These are phyloP conservation scores for Drosophila simulans DNA, from an alignment of 1,140 invertebrate genomes.

Conservation along the genomic window DNA sequence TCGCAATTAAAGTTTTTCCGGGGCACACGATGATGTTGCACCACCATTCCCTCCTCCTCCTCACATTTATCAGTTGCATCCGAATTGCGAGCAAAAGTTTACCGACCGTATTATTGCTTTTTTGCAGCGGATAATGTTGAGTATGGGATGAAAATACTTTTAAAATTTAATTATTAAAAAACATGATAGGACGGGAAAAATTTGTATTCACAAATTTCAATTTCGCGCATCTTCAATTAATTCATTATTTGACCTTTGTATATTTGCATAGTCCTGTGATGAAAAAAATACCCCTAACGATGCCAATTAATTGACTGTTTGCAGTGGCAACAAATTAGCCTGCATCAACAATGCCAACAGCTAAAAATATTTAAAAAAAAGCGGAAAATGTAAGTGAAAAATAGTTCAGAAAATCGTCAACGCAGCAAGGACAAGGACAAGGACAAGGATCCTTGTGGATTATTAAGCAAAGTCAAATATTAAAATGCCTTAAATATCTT, in stretches of 20 bases:
- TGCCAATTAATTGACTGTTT: conserved; percentile 15
- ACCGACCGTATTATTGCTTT: not conserved
- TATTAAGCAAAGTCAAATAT: conserved; percentile 2
- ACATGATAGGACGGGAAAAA: not conserved
- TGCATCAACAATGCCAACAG: conserved; percentile 1
- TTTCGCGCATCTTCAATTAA: not conserved
- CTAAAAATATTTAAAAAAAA: conserved; percentile 9
- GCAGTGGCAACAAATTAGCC: conserved; percentile 22
- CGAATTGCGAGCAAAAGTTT: not conserved
- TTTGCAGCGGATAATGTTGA: not conserved
- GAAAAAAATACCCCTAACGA: conserved; percentile 1
- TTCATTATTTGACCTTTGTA: not conserved
- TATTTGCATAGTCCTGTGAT: not conserved
- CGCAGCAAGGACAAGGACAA: too few species aligned
- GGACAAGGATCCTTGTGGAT: not conserved
- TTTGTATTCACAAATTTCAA: not conserved
- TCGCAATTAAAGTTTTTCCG: not conserved
- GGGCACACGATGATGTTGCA: not conserved
- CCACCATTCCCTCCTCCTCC: not conserved
- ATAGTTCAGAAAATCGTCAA: not conserved
- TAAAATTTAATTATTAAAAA: not conserved
- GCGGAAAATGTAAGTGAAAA: not conserved
- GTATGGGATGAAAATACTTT: not conserved
- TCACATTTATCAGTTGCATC: not conserved
- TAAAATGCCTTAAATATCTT: not conserved